Evolutionary conservation across 2,888 invertebrate species (phyloP).

Genomic region (Pecten maximus): DNA sequence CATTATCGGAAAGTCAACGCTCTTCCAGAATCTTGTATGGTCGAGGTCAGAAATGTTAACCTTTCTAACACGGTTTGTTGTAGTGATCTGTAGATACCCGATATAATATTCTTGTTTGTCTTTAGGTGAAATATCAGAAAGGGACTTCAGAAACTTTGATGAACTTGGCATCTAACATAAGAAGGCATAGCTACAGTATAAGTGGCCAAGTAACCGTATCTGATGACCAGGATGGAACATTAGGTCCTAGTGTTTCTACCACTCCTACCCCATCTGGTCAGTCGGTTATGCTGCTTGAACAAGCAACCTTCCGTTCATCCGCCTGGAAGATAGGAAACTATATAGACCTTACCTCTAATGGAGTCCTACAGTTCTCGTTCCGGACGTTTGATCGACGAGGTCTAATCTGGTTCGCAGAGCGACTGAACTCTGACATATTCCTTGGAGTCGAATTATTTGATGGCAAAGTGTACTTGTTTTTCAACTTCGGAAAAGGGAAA

Average conservation of each 20-base stretch:
- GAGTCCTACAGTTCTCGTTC: neutral
- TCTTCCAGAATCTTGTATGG: no score
- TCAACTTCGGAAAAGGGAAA: neutral
- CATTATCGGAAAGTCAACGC: no score
- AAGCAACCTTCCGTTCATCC: neutral
- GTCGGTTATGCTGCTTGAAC: neutral
- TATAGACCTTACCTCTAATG: neutral
- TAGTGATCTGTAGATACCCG: no score
- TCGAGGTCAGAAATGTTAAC: no score
- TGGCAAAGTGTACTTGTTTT: neutral
- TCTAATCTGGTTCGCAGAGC: neutral
- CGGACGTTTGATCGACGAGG: neutral
- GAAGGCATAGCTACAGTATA: neutral
- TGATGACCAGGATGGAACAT: neutral
- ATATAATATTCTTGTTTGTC: no score
- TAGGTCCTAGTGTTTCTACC: neutral
- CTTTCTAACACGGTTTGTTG: no score
- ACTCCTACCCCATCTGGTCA: neutral
- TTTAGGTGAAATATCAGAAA: neutral
- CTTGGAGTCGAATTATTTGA: neutral
- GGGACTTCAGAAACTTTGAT: neutral
- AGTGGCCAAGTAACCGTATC: neutral
- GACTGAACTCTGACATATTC: neutral
- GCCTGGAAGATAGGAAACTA: constrained; percentile 14
- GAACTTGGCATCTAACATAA: neutral